Base-by-base conservation (phyloP, 2,113 vertebrate species). In the Engystomops pustulosus region DNA sequence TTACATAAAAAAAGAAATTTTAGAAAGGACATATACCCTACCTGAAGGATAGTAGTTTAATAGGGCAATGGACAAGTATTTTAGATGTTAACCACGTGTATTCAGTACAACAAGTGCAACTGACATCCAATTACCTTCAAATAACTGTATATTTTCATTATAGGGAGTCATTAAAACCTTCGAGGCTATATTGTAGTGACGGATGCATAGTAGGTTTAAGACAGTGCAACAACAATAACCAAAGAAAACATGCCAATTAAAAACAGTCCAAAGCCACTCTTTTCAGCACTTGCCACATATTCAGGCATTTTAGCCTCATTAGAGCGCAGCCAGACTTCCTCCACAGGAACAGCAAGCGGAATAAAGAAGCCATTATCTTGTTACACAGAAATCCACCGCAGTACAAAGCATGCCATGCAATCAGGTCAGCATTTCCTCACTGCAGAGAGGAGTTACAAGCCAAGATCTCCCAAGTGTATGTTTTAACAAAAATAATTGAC, bases 301-400 rank as follows among this genome's bases (percentile, higher is more conserved):
- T 36, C 65, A n/a, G 44, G 65, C 70, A 44, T 47, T 83, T 75
- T 75, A 65, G 70, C 55, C 71, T 83, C 70, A 83, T 83, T 83
- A 83, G 51, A 74, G 17, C 20, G 30, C 70, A 65, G 71, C 53
- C 71, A 83, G 70, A 65, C 81, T 83, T 83, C 81, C 81, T 83
- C 60, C 71, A 27, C 38, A 72, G 69, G 80, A 82, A 72, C 68
- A 82, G 81, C 30, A 34, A 83, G 71, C 38, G 53, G 30, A 58
- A 76, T 83, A 45, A 65, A 23, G 6, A 65, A 32, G 58, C 25
- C 69, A 75, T 76, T 83, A 83, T 83, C 70, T 65, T 62, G 36
- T 83, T 83, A 65, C 17, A 47, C 71, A 76, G 41, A 34, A 47
- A 65, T 36, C 65, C 17, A 18, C 27, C 27, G 70, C 68, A 72